Evolutionary conservation across 2,797 vertebrate genomes (phyloP).

Genomic region (Betta splendens): DNA sequence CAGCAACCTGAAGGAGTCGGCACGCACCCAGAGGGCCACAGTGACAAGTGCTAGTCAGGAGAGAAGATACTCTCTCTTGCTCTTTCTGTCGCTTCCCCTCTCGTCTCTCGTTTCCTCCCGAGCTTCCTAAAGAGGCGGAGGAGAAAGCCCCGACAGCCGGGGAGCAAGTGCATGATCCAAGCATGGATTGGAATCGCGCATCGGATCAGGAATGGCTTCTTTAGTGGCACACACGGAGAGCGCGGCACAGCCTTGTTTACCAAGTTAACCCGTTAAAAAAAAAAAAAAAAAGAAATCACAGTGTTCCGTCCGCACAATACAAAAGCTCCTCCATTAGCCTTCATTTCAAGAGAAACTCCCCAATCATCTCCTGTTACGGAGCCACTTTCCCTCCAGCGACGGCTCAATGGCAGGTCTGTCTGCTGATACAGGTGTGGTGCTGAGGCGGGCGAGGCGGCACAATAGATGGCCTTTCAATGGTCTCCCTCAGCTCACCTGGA

Average conservation of each 20-base stretch:
- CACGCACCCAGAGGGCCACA: slow-evolving; percentile 31
- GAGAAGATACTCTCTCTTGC: slow-evolving; percentile 35
- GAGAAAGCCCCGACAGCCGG: slow-evolving; percentile 43
- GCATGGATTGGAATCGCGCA: slow-evolving; percentile 15
- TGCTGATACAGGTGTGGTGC: slow-evolving; percentile 72
- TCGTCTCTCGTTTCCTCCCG: slow-evolving; percentile 20
- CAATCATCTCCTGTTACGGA: slow-evolving; percentile 70
- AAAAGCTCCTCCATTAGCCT: slow-evolving; percentile 47
- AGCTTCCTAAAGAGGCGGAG: slow-evolving; percentile 52
- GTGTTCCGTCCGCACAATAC: slow-evolving; percentile 28
- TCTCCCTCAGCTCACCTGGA: slow-evolving; percentile 65
- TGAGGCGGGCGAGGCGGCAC: slow-evolving; percentile 34
- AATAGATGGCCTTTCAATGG: slow-evolving; percentile 62
- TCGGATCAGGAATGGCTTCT: slow-evolving; percentile 19
- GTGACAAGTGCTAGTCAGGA: slow-evolving; percentile 54
- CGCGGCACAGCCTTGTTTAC: not conserved
- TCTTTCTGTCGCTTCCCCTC: slow-evolving; percentile 7
- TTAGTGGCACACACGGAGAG: slow-evolving; percentile 19
- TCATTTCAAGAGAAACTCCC: slow-evolving; percentile 56
- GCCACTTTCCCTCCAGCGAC: slow-evolving; percentile 59
- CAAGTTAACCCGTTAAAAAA: slow-evolving; percentile 22
- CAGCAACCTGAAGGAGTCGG: slow-evolving; percentile 49
- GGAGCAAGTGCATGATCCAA: slow-evolving; percentile 37
- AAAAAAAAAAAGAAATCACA: no score
- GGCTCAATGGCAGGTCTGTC: slow-evolving; percentile 65